These are phyloP conservation scores for Agelas oroides DNA, from an alignment of 37 sponge, comb jelly and placozoan genomes.

Conservation along the genomic window DNA sequence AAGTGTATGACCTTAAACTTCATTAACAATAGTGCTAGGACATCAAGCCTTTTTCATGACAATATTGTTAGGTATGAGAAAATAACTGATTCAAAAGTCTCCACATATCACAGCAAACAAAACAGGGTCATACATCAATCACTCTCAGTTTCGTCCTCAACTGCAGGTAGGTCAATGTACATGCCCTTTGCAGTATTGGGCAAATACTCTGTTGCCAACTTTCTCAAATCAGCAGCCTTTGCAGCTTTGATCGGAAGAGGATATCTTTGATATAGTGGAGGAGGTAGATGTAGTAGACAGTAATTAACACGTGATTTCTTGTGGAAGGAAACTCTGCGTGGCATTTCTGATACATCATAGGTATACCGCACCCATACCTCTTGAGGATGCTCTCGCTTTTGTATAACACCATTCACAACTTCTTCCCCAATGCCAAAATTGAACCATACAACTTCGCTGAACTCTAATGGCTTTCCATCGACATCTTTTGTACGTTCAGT, in stretches of 20 bases:
- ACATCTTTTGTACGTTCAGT: conserved; percentile 29
- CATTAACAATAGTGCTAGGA: no score
- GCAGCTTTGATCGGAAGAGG: not conserved
- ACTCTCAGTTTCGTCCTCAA: not conserved
- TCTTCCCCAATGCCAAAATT: conserved; percentile 27
- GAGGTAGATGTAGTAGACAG: not conserved
- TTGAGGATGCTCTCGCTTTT: not conserved
- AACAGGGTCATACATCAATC: not conserved
- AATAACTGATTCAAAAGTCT: no score
- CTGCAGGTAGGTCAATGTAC: not conserved
- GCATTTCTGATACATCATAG: not conserved
- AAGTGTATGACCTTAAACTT: no score
- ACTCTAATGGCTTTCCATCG: not conserved
- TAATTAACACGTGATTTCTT: not conserved
- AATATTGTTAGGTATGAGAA: no score
- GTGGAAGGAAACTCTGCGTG: conserved; percentile 12
- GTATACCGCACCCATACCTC: conserved; percentile 21
- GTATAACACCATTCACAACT: conserved; percentile 1
- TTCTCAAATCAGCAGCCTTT: conserved; percentile 4
- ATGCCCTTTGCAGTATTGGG: not conserved
- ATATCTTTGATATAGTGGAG: not conserved
- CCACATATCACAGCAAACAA: no score
- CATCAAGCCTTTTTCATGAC: no score
- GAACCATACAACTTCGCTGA: conserved; percentile 23
- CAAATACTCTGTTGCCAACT: not conserved